Conservation (phyloP, 64 coral and sea anemone genomes). For the Platygyra sinensis region DNA sequence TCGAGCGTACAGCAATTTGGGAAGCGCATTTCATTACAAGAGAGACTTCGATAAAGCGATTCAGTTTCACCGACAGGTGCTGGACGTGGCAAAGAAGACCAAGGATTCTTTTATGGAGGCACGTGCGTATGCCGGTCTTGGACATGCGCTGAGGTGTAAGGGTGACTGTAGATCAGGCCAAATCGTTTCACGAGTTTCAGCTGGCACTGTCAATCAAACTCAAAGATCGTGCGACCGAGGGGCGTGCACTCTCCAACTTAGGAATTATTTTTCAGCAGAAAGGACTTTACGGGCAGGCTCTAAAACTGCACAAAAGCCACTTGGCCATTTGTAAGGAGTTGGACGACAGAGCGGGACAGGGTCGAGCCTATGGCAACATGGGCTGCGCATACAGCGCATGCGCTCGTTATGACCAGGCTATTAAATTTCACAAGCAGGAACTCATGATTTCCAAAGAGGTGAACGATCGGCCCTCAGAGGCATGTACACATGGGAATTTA, state of each 20-base stretch:
- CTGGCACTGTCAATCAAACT: conserved; percentile 79
- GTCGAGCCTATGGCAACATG: conserved; percentile 98
- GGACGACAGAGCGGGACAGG: conserved; percentile 92
- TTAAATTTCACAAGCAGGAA: conserved; percentile 99
- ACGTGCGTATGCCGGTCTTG: conserved; percentile 91
- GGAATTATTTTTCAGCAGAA: conserved; percentile 98
- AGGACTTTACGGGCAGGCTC: conserved; percentile 74
- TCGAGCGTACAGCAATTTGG: conserved; percentile 90
- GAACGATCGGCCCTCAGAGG: conserved; percentile 83
- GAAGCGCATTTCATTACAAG: conserved; percentile 91
- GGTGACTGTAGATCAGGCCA: conserved; percentile 74
- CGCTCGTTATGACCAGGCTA: conserved; percentile 91
- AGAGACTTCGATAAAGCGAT: conserved; percentile 85
- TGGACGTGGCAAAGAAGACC: conserved; percentile 76
- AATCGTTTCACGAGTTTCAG: conserved; percentile 80
- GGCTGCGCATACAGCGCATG: conserved; percentile 96
- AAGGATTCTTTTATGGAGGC: conserved; percentile 83
- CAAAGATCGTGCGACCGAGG: conserved; percentile 88
- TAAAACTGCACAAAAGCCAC: conserved; percentile 93
- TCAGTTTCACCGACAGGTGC: conserved; percentile 77
- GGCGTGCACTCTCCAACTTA: conserved; percentile 89
- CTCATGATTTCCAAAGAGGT: conserved; percentile 96
- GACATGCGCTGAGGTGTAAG: conserved; percentile 87
- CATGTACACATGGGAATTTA: conserved; percentile 95
- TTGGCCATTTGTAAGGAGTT: conserved; percentile 92